Evolutionary conservation across 2,113 vertebrate genomes (phyloP).

Genomic region (Mormyrus lacerda): DNA sequence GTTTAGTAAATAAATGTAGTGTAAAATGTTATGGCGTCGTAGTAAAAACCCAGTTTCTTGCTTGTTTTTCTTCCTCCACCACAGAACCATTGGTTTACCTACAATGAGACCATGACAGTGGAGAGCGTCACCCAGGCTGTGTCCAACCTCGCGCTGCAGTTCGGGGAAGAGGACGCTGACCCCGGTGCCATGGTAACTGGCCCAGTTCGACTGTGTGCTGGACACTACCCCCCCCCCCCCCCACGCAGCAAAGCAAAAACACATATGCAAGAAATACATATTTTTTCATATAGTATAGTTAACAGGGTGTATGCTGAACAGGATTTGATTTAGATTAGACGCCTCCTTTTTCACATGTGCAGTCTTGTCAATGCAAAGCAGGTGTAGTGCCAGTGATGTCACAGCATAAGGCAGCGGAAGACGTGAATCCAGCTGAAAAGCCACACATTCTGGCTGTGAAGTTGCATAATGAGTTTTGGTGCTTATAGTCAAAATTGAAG

Average conservation of each 20-base stretch:
- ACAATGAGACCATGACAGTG: conserved; percentile 97
- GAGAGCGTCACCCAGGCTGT: conserved; percentile 97
- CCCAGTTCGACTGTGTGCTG: neutral
- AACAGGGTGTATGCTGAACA: neutral
- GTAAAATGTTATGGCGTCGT: neutral
- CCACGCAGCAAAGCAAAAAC: neutral
- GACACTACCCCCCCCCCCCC: neutral
- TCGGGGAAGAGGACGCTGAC: conserved; percentile 95
- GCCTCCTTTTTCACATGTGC: neutral
- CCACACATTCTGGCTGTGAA: neutral
- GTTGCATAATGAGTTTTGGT: neutral
- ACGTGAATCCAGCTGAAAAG: neutral
- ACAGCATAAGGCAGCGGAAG: neutral
- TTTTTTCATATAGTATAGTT: neutral
- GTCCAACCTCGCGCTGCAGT: conserved; percentile 94
- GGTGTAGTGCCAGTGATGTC: neutral
- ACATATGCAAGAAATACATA: neutral
- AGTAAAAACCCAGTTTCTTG: neutral
- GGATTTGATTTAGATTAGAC: neutral
- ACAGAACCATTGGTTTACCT: conserved; percentile 99
- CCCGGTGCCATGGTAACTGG: conserved; percentile 87
- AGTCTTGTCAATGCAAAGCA: neutral
- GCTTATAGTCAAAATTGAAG: neutral
- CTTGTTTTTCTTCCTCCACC: neutral
- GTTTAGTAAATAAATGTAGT: neutral